A percentile compares a stretch with the other conserved stretches of the same genome.
phyloP scores from a whole-genome alignment of 2,797 vertebrate genomes.

The Streptopelia turtur region DNA sequence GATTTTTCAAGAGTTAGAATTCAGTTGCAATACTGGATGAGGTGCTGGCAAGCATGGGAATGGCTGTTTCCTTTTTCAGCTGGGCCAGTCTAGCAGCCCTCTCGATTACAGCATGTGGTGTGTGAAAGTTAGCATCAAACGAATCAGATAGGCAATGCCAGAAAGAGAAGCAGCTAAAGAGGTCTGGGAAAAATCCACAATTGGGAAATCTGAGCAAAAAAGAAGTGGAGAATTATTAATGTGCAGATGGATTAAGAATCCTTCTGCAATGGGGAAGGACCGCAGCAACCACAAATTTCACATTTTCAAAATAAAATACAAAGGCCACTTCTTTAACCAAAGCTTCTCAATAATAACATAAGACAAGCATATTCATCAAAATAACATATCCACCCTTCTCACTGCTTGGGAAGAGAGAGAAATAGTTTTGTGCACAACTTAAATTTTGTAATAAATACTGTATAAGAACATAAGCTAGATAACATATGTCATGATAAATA shows the following conservation, averaged over 20 bases:
- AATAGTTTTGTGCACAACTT: conserved; percentile 18
- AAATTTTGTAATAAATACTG: conserved; percentile 43
- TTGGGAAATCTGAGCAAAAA: not conserved
- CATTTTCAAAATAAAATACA: conserved; percentile 3
- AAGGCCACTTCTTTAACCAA: not conserved
- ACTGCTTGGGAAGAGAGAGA: conserved; percentile 30
- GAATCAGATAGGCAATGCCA: not conserved
- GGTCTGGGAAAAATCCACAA: conserved; percentile 17
- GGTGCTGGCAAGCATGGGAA: not conserved
- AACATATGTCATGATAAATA: conserved; percentile 62
- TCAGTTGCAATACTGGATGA: not conserved
- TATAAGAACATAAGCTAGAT: conserved; percentile 54
- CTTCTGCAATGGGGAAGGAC: not conserved
- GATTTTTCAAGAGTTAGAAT: not conserved
- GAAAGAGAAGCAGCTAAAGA: not conserved
- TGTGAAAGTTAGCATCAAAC: conserved; percentile 10
- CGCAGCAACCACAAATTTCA: not conserved
- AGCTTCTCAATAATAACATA: not conserved
- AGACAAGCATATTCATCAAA: conserved; percentile 17
- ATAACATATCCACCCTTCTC: conserved; percentile 3
- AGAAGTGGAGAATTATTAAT: conserved; percentile 10
- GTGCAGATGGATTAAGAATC: conserved; percentile 1
- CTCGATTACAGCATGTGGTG: not conserved
- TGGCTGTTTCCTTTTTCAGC: not conserved
- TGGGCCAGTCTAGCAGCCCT: not conserved